phyloP scores from a whole-genome alignment of 2,888 invertebrate species.

The Himalopsyche tibetana region DNA sequence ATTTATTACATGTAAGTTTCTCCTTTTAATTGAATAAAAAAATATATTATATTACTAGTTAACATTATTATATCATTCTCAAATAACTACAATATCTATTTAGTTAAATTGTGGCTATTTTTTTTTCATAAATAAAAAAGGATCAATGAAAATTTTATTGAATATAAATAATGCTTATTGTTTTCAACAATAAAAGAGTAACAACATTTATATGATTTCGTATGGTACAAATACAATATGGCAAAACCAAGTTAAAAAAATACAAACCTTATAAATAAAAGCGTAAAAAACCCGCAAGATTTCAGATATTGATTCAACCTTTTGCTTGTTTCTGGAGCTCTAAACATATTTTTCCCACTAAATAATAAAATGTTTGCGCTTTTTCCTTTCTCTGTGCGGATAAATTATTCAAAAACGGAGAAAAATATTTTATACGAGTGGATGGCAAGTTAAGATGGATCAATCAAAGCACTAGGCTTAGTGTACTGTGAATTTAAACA shows the following conservation, averaged over 20 bases:
- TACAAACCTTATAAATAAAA: background rate
- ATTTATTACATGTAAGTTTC: too few relatives aligned
- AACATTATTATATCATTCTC: too few relatives aligned
- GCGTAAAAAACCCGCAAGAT: background rate
- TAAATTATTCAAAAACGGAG: slow-evolving; percentile 53
- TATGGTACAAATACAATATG: too few relatives aligned
- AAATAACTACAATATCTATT: too few relatives aligned
- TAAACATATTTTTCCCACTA: slow-evolving; percentile 5
- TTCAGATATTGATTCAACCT: slow-evolving; percentile 17
- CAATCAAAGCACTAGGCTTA: background rate
- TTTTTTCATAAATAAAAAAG: too few relatives aligned
- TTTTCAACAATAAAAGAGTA: too few relatives aligned
- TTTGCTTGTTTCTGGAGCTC: slow-evolving; percentile 1
- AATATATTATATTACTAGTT: too few relatives aligned
- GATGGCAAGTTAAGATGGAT: background rate
- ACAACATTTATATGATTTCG: too few relatives aligned
- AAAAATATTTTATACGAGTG: slow-evolving; percentile 28
- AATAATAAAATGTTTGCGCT: slow-evolving; percentile 51
- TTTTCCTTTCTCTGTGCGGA: slow-evolving; percentile 44
- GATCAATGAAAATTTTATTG: too few relatives aligned
- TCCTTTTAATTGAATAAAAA: too few relatives aligned
- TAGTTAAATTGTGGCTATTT: too few relatives aligned
- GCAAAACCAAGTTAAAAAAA: background rate
- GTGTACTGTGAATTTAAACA: slow-evolving; percentile 14
- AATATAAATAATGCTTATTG: too few relatives aligned